Evolutionary conservation across 2,888 invertebrate species (phyloP).

Genomic region (Drosophila nigricruria): DNA sequence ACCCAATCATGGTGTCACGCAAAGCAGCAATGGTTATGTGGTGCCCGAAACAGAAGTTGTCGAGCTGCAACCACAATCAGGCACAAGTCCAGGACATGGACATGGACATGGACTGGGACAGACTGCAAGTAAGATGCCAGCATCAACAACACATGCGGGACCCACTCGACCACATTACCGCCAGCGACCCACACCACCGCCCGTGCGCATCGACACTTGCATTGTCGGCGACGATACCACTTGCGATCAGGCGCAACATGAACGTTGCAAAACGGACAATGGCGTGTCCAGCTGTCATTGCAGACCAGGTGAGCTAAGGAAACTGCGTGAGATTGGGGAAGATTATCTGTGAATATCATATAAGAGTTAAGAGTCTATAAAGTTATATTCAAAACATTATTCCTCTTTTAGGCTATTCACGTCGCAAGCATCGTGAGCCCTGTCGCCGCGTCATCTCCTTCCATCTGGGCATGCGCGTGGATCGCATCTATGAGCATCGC

Average conservation of each 20-base stretch:
- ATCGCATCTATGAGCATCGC: constrained; percentile 92
- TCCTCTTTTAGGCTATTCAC: constrained; percentile 86
- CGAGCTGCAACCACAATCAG: constrained; percentile 83
- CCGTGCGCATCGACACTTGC: constrained; percentile 93
- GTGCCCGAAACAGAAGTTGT: constrained; percentile 87
- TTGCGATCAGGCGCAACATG: constrained; percentile 94
- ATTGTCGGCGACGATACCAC: constrained; percentile 97
- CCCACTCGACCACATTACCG: constrained; percentile 89
- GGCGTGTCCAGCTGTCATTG: constrained; percentile 96
- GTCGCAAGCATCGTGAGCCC: constrained; percentile 90
- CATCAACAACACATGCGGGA: constrained; percentile 84
- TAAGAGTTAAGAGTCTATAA: not conserved
- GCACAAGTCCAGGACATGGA: constrained; percentile 85
- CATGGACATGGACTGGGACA: constrained; percentile 5
- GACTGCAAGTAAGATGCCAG: constrained; percentile 36
- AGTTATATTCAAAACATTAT: not conserved
- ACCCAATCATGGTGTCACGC: constrained; percentile 66
- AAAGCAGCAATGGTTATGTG: constrained; percentile 88
- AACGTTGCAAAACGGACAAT: constrained; percentile 93
- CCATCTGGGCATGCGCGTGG: constrained; percentile 92
- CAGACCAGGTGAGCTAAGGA: constrained; percentile 87
- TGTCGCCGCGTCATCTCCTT: constrained; percentile 92
- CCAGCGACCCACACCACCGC: constrained; percentile 84
- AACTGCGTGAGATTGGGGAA: not conserved
- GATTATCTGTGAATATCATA: not conserved